Base-by-base conservation (phyloP, 2,888 invertebrate genomes). In the Aspidiotus destructor region DNA sequence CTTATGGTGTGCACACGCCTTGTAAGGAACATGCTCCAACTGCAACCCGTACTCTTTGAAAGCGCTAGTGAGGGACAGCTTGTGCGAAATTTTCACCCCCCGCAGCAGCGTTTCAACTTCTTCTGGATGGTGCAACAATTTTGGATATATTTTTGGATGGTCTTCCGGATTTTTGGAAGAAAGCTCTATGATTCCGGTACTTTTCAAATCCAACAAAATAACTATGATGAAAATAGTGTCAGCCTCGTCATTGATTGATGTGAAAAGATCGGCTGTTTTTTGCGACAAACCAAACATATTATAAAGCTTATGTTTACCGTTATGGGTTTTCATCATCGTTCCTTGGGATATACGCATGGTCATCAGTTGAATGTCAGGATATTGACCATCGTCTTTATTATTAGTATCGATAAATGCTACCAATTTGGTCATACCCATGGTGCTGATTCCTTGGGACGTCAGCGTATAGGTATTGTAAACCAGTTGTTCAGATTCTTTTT, bases 341-440 rank as follows among this genome's bases (percentile, higher is more conserved):
- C 42, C 16, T 11, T 57, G 28, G 1, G 62, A 58, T 42, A 69
- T 62, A 0, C 69, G 44, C 62, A 69, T 69, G 10, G 48, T 62
- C 69, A 69, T 69, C 7, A 69, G 53, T 62, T 69, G 57, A 48
- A 69, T 52, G 40, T 69, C 69, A 2, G 61, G 61, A 9, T 62
- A 58, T 9, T 54, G 28, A 8, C 53, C 28, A 9, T 17, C 41
- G 28, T 28, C 28, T 28, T 28, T 28, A 9, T 60, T 53, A 61
- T 60, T 60, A 3, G 61, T 61, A 40, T 69, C 60, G 1, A 87
- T 79, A 73, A 88, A 90, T 0, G 85, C 89, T 83, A 89, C 84
- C 0, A 77, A 86, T 77, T 92, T 91, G 70, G 86, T 69, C 40
- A 70, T 8, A 10, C 70, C 70, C 62, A 70, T 61, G 0, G 70